These are phyloP conservation scores for Drosophila serrata DNA, from an alignment of 1,140 invertebrate species.

Conservation along the genomic window DNA sequence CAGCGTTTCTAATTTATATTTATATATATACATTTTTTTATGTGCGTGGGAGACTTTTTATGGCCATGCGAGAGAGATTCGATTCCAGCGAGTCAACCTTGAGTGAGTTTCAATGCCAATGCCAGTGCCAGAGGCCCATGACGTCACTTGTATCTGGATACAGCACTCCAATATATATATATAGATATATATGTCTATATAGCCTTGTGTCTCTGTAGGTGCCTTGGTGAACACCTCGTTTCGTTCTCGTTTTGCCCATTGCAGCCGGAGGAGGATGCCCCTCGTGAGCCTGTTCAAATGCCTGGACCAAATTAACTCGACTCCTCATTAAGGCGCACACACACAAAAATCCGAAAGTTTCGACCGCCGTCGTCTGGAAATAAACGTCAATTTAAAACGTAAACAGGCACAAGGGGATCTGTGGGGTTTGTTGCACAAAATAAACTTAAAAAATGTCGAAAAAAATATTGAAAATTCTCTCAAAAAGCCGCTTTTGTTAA, in stretches of 20 bases:
- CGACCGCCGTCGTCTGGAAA: slow-evolving; percentile 65
- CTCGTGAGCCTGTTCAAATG: slow-evolving; percentile 63
- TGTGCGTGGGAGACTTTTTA: slow-evolving; percentile 51
- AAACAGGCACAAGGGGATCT: slow-evolving; percentile 17
- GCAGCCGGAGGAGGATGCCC: slow-evolving; percentile 23
- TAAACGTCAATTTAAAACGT: slow-evolving; percentile 72
- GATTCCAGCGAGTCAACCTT: slow-evolving; percentile 47
- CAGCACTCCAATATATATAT: slow-evolving; percentile 3
- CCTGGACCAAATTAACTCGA: slow-evolving; percentile 68
- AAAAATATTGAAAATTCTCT: slow-evolving; percentile 73
- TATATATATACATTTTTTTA: slow-evolving; percentile 12
- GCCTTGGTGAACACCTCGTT: slow-evolving; percentile 69
- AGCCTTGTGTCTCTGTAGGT: slow-evolving; percentile 51
- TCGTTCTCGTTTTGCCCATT: slow-evolving; percentile 37
- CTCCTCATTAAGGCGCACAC: slow-evolving; percentile 67
- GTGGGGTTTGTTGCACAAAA: slow-evolving; percentile 5
- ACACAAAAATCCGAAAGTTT: slow-evolving; percentile 66
- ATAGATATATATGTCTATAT: slow-evolving; percentile 15
- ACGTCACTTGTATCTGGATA: slow-evolving; percentile 62
- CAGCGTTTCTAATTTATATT: slow-evolving; percentile 18
- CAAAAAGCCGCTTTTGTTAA: slow-evolving; percentile 59
- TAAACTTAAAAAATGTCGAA: neutral
- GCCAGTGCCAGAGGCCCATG: slow-evolving; percentile 58
- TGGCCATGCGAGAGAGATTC: slow-evolving; percentile 30
- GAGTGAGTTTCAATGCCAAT: slow-evolving; percentile 72